phyloP scores from a whole-genome alignment of 2,888 invertebrate genomes.

The Phyllotreta striolata region DNA sequence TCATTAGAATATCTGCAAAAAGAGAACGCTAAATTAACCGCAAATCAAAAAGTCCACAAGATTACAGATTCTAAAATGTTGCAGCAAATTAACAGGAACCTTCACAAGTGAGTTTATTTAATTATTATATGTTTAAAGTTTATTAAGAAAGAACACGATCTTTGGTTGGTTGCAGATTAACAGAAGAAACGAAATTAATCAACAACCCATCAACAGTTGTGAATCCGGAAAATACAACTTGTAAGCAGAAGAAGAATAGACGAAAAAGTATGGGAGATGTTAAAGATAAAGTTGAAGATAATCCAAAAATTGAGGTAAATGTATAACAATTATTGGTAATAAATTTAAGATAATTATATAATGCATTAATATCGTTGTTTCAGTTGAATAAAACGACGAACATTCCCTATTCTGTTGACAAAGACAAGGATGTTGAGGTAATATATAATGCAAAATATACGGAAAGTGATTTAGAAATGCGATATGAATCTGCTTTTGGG shows the following conservation, averaged over 20 bases:
- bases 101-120: conserved; percentile 47
- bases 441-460: conserved; percentile 30
- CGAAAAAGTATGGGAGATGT: conserved; percentile 27
- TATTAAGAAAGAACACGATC: not conserved
- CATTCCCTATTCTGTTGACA: not conserved
- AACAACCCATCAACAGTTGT: conserved; percentile 43
- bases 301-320: conserved; percentile 29
- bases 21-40: conserved; percentile 69
- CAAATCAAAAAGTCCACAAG: conserved; percentile 67
- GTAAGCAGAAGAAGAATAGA: conserved; percentile 24
- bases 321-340: not conserved
- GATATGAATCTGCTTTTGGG: conserved; percentile 51
- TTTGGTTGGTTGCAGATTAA: conserved; percentile 11
- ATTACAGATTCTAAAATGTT: conserved; percentile 75
- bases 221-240: conserved; percentile 35
- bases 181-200: conserved; percentile 19
- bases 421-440: conserved; percentile 15
- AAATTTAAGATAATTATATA: not conserved
- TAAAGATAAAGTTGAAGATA: conserved; percentile 22
- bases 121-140: not conserved
- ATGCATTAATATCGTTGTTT: not conserved
- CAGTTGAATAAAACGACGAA: conserved; percentile 14
- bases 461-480: conserved; percentile 45
- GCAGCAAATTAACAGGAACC: conserved; percentile 76
- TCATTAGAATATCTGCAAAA: conserved; percentile 74